Evolutionary conservation across 2,113 vertebrate genomes (phyloP).

Genomic region (Scolopax mira): DNA sequence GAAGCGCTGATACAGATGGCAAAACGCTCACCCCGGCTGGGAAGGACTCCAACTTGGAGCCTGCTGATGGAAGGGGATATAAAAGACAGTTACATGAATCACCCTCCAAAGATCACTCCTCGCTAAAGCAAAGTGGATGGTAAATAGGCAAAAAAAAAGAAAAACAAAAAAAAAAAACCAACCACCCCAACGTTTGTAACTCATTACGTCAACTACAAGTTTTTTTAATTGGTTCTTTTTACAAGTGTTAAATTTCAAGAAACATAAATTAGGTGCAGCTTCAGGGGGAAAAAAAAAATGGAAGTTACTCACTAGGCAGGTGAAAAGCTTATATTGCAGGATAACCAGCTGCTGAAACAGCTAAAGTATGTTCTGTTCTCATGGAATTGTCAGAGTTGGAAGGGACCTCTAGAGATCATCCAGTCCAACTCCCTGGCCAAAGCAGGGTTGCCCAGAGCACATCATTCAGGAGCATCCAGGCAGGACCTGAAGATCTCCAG

Average conservation of each 20-base stretch:
- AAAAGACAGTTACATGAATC: constrained; percentile 33
- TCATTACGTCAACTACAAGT: neutral
- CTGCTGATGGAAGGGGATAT: neutral
- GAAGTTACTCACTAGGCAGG: neutral
- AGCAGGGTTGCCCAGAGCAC: no score
- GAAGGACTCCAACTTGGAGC: constrained; percentile 30
- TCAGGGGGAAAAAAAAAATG: fast-evolving
- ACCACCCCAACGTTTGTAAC: neutral
- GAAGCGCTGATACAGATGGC: neutral
- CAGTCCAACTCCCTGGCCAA: no score
- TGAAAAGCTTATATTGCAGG: neutral
- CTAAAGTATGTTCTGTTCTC: neutral
- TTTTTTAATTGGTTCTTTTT: neutral
- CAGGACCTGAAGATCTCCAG: no score
- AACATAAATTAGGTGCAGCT: neutral
- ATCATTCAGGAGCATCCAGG: no score
- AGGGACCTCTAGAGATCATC: no score
- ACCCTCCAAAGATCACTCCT: constrained; percentile 12
- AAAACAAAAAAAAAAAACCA: no score
- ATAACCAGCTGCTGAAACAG: neutral
- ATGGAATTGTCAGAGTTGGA: no score
- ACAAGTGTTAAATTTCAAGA: neutral
- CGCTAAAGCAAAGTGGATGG: neutral
- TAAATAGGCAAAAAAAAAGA: neutral
- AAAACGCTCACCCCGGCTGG: neutral